Percentiles rank a stretch among this genome's conserved stretches.
These are phyloP conservation scores for Pseudanteris insignis DNA, from an alignment of 2,888 invertebrate species.

Conservation along the genomic window DNA sequence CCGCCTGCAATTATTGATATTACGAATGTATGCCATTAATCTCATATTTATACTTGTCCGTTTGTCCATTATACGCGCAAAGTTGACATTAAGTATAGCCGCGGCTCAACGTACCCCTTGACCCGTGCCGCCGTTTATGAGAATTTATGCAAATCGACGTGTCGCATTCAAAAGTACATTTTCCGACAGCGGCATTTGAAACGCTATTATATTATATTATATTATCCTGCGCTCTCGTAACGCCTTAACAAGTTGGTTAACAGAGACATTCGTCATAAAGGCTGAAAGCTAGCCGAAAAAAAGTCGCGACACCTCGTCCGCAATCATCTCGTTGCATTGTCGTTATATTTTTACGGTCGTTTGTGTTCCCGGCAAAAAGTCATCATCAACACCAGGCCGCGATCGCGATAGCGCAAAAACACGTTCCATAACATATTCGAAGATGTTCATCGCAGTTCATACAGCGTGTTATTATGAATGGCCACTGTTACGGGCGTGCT, in stretches of 20 bases:
- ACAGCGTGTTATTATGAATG: constrained; percentile 17
- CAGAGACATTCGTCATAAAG: constrained; percentile 8
- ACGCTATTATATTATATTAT: constrained; percentile 2
- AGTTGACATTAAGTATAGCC: constrained; percentile 14
- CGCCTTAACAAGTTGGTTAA: constrained; percentile 6
- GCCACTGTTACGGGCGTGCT: constrained; percentile 8
- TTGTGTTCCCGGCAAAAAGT: constrained; percentile 1
- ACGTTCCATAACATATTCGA: constrained; percentile 11
- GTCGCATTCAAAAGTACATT: constrained; percentile 12
- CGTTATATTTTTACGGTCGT: constrained; percentile 1
- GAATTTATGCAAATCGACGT: constrained; percentile 15
- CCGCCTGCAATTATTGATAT: constrained; percentile 13
- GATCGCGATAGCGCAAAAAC: constrained; percentile 15
- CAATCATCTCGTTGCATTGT: constrained; percentile 5
- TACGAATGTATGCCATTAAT: constrained; percentile 14
- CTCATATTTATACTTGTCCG: constrained; percentile 19
- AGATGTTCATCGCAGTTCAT: constrained; percentile 2
- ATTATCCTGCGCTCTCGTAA: not conserved
- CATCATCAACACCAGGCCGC: constrained; percentile 2
- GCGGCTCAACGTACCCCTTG: not conserved
- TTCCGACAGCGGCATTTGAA: constrained; percentile 7
- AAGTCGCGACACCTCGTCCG: not conserved
- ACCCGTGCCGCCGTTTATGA: not conserved
- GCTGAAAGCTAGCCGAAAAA: constrained; percentile 12
- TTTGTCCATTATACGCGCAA: constrained; percentile 3